Evolutionary conservation across 2,888 invertebrate species (phyloP).

Genomic region (Amorpha juglandis): DNA sequence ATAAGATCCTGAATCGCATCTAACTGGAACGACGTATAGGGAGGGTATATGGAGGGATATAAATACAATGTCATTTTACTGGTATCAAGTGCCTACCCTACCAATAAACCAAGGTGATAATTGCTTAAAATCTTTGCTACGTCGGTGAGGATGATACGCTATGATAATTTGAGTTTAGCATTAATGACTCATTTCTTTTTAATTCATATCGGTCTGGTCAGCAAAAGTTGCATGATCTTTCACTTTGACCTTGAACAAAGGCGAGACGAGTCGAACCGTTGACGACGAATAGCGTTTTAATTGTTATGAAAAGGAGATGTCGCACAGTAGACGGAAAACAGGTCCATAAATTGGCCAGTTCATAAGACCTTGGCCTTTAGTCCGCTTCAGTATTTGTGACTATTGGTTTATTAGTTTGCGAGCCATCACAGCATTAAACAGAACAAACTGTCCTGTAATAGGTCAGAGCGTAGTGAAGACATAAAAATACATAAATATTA

Average conservation of each 20-base stretch:
- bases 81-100: too few relatives aligned
- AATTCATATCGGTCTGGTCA: background rate
- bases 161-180: too few relatives aligned
- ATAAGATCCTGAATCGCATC: too few relatives aligned
- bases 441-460: background rate
- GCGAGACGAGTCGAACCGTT: background rate
- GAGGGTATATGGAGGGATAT: too few relatives aligned
- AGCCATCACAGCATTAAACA: background rate
- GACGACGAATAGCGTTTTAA: background rate
- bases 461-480: background rate
- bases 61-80: too few relatives aligned
- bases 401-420: background rate
- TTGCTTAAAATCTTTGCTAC: too few relatives aligned
- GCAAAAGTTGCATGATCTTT: background rate
- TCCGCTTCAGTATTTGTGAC: slow-evolving; percentile 22
- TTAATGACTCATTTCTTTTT: background rate
- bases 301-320: slow-evolving; percentile 3
- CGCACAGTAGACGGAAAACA: background rate
- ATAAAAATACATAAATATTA: background rate
- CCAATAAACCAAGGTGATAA: too few relatives aligned
- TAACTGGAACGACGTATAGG: too few relatives aligned
- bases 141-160: background rate
- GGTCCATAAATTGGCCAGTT: slow-evolving; percentile 6
- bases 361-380: background rate
- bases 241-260: slow-evolving; percentile 30